Evolutionary conservation across 2,113 vertebrate species (phyloP).

Genomic region (Corynorhinus townsendii): DNA sequence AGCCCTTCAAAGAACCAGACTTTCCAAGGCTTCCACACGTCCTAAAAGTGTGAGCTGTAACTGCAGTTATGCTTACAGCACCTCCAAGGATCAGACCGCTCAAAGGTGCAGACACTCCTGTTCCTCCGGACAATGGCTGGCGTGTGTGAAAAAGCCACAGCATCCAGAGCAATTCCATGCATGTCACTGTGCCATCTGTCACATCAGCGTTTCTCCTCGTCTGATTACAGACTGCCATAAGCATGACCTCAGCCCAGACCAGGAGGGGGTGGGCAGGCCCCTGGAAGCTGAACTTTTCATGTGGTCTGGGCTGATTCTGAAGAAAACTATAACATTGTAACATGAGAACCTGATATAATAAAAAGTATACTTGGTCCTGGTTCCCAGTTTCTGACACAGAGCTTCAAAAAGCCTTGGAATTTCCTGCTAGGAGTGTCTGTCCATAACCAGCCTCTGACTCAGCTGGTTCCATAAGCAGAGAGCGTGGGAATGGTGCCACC

Average conservation of each 20-base stretch:
- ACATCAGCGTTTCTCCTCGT: neutral
- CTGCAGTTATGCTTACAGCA: neutral
- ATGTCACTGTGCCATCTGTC: neutral
- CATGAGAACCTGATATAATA: neutral
- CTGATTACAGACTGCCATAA: neutral
- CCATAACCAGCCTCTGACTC: neutral
- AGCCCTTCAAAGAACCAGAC: neutral
- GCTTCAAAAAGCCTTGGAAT: neutral
- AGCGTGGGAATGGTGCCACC: too few relatives aligned
- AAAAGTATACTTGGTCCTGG: neutral
- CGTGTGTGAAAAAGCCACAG: neutral
- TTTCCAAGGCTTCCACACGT: neutral
- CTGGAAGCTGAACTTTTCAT: neutral
- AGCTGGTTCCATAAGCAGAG: neutral
- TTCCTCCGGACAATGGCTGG: neutral
- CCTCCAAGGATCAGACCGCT: neutral
- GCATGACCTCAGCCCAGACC: neutral
- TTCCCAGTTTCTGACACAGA: neutral
- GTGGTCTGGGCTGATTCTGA: neutral
- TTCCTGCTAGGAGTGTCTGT: neutral
- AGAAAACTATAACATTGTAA: neutral
- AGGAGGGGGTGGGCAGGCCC: neutral
- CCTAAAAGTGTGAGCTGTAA: slow-evolving; percentile 8
- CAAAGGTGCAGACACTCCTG: neutral
- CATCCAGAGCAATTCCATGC: neutral